Evolutionary conservation across 2,888 invertebrate species (phyloP).

Genomic region (Phalera bucephala): DNA sequence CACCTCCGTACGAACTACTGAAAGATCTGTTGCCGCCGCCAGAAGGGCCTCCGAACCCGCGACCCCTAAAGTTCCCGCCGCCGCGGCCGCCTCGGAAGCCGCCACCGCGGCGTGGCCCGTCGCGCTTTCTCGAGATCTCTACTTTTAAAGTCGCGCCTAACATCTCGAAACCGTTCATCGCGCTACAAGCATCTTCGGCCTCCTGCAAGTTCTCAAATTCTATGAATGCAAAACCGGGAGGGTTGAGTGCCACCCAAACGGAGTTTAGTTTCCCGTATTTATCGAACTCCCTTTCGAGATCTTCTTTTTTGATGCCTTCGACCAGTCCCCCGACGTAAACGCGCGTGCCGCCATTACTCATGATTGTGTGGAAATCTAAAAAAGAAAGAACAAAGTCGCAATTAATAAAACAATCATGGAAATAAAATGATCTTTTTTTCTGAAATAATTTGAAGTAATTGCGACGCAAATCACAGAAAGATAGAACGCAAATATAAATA

Average conservation of each 20-base stretch:
- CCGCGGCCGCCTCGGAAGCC: conserved; percentile 81
- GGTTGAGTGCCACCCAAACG: conserved; percentile 97
- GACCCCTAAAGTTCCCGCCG: conserved; percentile 61
- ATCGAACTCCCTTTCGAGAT: conserved; percentile 94
- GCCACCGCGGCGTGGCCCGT: conserved; percentile 86
- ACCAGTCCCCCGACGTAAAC: conserved; percentile 95
- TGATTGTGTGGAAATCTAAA: conserved; percentile 53
- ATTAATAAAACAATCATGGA: neutral
- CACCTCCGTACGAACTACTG: conserved; percentile 82
- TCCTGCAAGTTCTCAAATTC: conserved; percentile 95
- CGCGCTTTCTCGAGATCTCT: conserved; percentile 92
- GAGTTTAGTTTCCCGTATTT: conserved; percentile 96
- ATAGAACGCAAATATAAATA: conserved; percentile 42
- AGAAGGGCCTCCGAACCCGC: conserved; percentile 77
- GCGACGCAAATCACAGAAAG: conserved; percentile 6
- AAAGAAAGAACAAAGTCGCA: conserved; percentile 21
- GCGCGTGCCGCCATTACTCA: conserved; percentile 85
- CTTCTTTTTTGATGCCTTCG: conserved; percentile 95
- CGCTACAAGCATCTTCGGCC: conserved; percentile 94
- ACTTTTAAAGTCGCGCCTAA: conserved; percentile 94
- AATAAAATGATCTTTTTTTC: too few relatives aligned
- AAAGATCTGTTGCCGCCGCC: conserved; percentile 71
- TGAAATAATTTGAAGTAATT: too few relatives aligned
- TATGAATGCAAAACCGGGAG: conserved; percentile 97
- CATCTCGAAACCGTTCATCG: conserved; percentile 93